Evolutionary conservation across 2,888 invertebrate genomes (phyloP), one percentile per base, ranked within the genome.

Genomic region (Blomia tropicalis): DNA sequence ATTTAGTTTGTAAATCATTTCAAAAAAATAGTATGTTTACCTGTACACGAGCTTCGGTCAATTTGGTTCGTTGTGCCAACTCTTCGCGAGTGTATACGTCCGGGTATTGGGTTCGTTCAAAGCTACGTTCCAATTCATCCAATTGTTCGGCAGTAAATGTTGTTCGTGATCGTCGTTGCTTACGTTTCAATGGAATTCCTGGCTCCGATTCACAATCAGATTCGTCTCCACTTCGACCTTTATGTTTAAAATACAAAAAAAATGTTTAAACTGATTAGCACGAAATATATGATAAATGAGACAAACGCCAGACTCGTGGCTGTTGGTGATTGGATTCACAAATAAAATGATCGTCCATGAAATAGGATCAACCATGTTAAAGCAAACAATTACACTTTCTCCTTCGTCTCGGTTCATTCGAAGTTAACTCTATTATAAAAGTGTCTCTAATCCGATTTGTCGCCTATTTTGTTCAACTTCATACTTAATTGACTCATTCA

Each of bases 1-100:
- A n/a, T n/a, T 22, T n/a, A 47, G 51, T 47, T 7, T 27, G 27
- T 19, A 47, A 27, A 22, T n/a, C 14, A n/a, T 47, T 22, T 7
- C 51, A 47, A 14, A 11, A 2, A 29, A 29, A 36, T 14, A n/a
- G 2, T 29, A 31, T n/a, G 17, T 62, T 63, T 67, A 73, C 78
- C 79, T 92, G 91, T 66, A 93, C 89, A 70, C 92, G 81, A 25
- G 90, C 89, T 77, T 93, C 93, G 0, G 87, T 88, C 22, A 93
- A 77, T 65, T 77, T 77, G 1, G 79, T 78, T 60, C 76, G 70
- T 67, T 75, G 88, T 0, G 92, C 91, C 51, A 95, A 76, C 75
- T 91, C 89, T 73, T 93, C 92, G 61, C 93, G 79, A 1, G 90
- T 89, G 72, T 90, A 90, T 17, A 91, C 89, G 75, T 93, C 92